Evolutionary conservation across 2,888 invertebrate genomes (phyloP).

Genomic region (Cheiracanthium punctorium): DNA sequence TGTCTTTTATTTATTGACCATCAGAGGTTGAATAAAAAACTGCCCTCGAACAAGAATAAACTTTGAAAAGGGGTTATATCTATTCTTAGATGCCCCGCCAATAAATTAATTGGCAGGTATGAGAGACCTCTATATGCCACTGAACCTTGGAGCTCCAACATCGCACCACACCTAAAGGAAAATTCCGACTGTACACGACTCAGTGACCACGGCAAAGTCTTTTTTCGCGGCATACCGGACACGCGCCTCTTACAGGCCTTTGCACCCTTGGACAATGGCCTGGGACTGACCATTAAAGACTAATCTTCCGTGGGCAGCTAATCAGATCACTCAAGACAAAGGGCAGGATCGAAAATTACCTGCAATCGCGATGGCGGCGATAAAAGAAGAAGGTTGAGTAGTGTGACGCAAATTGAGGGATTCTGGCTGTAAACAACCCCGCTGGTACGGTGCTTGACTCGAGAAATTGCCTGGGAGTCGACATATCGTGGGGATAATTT

Average conservation of each 20-base stretch:
- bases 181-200: background rate
- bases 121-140: background rate
- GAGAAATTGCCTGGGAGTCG: background rate
- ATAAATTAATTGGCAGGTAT: no score
- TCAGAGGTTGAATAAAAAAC: no score
- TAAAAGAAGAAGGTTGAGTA: background rate
- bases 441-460: constrained; percentile 12
- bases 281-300: constrained; percentile 37
- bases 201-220: constrained; percentile 18
- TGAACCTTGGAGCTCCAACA: background rate
- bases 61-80: no score
- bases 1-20: no score
- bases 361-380: background rate
- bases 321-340: constrained; percentile 54
- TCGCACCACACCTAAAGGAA: constrained; percentile 9
- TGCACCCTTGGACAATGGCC: constrained; percentile 63
- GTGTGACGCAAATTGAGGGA: background rate
- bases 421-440: background rate
- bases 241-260: constrained; percentile 46
- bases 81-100: no score
- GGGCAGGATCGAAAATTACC: constrained; percentile 30
- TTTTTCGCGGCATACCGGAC: constrained; percentile 11
- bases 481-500: background rate
- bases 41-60: no score
- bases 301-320: constrained; percentile 55